These are phyloP conservation scores for Perca schrenkii DNA, from an alignment of 2,113 vertebrate genomes.

Conservation along the genomic window DNA sequence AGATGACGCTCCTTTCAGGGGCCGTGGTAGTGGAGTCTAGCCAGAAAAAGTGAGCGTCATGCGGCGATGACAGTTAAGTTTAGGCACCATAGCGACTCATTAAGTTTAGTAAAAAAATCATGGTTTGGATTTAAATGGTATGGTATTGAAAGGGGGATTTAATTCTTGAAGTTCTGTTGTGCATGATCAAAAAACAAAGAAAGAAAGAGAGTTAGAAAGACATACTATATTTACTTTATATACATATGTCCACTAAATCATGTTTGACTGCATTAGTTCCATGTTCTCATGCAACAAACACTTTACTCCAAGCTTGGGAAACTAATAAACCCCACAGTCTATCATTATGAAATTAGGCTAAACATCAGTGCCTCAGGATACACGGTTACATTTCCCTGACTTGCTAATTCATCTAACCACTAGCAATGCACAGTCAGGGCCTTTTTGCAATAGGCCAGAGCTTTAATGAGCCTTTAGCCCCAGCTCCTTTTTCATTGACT, in stretches of 20 bases:
- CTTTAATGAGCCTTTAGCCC: slow-evolving; percentile 54
- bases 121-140: too few species aligned
- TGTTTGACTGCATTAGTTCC: not conserved
- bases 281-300: slow-evolving; percentile 36
- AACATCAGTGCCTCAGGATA: slow-evolving; percentile 28
- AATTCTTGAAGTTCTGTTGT: too few species aligned
- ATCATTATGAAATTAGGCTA: slow-evolving; percentile 52
- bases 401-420: slow-evolving; percentile 45
- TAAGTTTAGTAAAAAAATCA: too few species aligned
- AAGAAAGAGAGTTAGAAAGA: slow-evolving; percentile 1
- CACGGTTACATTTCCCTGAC: slow-evolving; percentile 42
- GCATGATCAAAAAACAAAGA: too few species aligned
- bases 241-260: not conserved
- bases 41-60: too few species aligned
- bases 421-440: slow-evolving; percentile 55
- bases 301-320: not conserved
- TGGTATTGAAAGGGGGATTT: too few species aligned
- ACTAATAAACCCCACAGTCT: slow-evolving; percentile 9
- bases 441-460: slow-evolving; percentile 38
- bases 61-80: too few species aligned
- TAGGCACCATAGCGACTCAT: too few species aligned
- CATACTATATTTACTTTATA: slow-evolving; percentile 10
- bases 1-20: too few species aligned
- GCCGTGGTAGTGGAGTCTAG: too few species aligned
- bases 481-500: slow-evolving; percentile 61